Evolutionary conservation across 2,888 invertebrate species (phyloP).

Genomic region (Dryobotodes eremita): DNA sequence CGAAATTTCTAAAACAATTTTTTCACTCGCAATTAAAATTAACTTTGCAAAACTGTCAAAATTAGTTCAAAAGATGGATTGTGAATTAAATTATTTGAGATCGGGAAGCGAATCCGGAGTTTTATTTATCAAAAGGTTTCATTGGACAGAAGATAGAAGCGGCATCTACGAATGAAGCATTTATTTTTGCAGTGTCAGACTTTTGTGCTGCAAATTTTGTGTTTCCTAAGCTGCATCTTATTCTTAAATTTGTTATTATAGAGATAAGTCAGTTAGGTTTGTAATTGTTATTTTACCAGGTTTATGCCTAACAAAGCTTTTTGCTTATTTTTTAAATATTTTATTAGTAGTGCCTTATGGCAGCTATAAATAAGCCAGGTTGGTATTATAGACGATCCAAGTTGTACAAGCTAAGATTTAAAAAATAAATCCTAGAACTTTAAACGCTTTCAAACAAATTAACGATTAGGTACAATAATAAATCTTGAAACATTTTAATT

Average conservation of each 20-base stretch:
- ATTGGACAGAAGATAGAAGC: slow-evolving; percentile 38
- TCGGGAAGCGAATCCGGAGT: slow-evolving; percentile 33
- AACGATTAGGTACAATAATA: not conserved
- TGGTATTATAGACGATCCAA: not conserved
- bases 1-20: slow-evolving; percentile 29
- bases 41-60: slow-evolving; percentile 57
- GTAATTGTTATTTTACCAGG: too few relatives aligned
- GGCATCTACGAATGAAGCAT: not conserved
- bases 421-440: not conserved
- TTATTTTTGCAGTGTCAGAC: not conserved
- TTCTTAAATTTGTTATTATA: not conserved
- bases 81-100: slow-evolving; percentile 54
- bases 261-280: not conserved
- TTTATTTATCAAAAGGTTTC: slow-evolving; percentile 31
- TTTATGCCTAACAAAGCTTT: too few relatives aligned
- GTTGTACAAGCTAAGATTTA: not conserved
- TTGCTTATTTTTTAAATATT: too few relatives aligned
- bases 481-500: not conserved
- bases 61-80: slow-evolving; percentile 59
- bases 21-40: slow-evolving; percentile 54
- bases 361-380: not conserved
- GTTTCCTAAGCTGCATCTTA: too few relatives aligned
- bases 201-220: too few relatives aligned
- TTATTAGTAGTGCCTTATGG: too few relatives aligned
- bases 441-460: not conserved